Conservation (phyloP, 2,797 vertebrate species). For the Sebastes iracundus region DNA sequence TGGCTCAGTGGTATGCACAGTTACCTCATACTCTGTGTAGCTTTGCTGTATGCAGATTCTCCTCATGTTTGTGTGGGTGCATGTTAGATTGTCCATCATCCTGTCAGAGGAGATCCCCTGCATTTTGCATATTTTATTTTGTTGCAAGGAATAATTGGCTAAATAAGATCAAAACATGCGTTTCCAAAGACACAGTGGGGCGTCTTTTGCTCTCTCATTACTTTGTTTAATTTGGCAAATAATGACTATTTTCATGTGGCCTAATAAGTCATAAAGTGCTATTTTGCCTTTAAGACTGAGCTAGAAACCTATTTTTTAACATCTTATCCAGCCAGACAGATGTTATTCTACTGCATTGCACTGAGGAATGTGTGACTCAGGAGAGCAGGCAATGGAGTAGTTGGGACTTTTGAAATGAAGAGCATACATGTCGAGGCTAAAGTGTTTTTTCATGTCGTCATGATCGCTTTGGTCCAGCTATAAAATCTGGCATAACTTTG, state of each 20-base stretch:
- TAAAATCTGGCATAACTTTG: conserved; percentile 4
- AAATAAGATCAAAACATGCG: not conserved
- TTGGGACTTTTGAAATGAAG: not conserved
- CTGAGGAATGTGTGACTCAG: not conserved
- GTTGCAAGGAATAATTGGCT: not conserved
- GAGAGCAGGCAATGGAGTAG: not conserved
- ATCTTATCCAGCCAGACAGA: not conserved
- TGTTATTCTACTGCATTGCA: not conserved
- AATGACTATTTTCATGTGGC: conserved; percentile 26
- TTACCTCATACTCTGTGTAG: not conserved
- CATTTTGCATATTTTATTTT: conserved; percentile 5
- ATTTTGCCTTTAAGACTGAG: conserved; percentile 15
- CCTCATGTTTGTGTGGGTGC: not conserved
- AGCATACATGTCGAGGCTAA: not conserved
- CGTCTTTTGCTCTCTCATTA: conserved; percentile 13
- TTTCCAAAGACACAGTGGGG: not conserved
- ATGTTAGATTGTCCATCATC: not conserved
- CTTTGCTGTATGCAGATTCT: not conserved
- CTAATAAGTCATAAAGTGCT: conserved; percentile 21
- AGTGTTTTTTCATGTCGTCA: conserved; percentile 15
- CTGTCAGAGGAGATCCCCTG: not conserved
- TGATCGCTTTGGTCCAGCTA: conserved; percentile 16
- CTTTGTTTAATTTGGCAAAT: conserved; percentile 34
- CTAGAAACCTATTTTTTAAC: conserved; percentile 17
- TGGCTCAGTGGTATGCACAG: not conserved